Conservation (phyloP, 2,113 vertebrate genomes). For the Galbula dea region DNA sequence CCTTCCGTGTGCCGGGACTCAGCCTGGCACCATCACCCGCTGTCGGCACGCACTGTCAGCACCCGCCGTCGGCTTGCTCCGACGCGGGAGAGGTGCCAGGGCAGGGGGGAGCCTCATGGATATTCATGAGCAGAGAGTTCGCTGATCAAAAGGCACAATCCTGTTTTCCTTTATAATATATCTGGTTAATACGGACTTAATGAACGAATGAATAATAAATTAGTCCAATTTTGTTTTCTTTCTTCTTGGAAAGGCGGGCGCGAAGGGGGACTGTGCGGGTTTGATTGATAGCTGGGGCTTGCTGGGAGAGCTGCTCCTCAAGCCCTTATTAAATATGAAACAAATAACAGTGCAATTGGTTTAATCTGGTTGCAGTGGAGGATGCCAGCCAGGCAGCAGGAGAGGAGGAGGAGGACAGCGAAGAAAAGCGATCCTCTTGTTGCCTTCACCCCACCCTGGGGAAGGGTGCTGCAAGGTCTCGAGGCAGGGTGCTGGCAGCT, state of each 20-base stretch:
- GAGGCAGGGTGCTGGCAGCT: neutral
- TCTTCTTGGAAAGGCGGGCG: conserved; percentile 33
- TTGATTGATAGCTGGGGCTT: conserved; percentile 62
- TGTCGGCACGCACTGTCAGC: accelerated
- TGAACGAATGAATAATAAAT: conserved; percentile 73
- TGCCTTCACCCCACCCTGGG: neutral
- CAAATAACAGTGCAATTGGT: conserved; percentile 53
- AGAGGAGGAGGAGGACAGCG: neutral
- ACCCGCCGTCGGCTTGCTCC: accelerated
- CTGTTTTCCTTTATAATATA: conserved; percentile 68
- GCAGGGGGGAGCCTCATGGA: neutral
- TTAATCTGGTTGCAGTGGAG: conserved; percentile 23
- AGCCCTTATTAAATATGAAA: conserved; percentile 64
- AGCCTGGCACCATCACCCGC: neutral
- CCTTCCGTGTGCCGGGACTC: neutral
- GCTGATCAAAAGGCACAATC: conserved; percentile 56
- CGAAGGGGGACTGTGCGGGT: neutral
- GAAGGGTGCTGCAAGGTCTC: neutral
- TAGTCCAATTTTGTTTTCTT: conserved; percentile 72
- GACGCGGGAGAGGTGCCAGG: neutral
- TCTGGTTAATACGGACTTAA: conserved; percentile 66
- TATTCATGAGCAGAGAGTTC: conserved; percentile 53
- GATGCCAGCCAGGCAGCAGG: neutral
- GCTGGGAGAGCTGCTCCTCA: conserved; percentile 57
- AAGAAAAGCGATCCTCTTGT: neutral